Conservation (phyloP, 2,797 vertebrate genomes). For the Naso thynnoides region DNA sequence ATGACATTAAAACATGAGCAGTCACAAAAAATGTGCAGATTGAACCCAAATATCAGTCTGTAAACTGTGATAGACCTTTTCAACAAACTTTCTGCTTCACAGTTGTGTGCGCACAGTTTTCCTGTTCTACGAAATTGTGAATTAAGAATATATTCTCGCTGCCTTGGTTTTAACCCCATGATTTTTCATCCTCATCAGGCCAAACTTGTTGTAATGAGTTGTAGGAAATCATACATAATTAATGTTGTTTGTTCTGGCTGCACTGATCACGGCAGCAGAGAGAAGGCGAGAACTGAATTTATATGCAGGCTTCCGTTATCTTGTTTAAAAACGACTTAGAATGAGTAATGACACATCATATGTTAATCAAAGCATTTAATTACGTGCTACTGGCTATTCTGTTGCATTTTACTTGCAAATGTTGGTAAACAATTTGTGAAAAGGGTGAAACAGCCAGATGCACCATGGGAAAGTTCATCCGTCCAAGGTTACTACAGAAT, state of each 20-base stretch:
- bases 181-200: too few species aligned
- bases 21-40: neutral
- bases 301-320: neutral
- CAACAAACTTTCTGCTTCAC: too few species aligned
- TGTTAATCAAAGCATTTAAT: neutral
- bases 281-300: neutral
- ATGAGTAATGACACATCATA: neutral
- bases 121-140: neutral
- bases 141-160: too few species aligned
- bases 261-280: neutral
- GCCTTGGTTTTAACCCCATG: too few species aligned
- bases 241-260: neutral
- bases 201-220: too few species aligned
- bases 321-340: neutral
- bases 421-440: too few species aligned
- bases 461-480: constrained; percentile 41
- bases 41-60: neutral
- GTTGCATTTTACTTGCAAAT: neutral
- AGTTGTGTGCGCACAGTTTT: neutral
- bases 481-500: constrained; percentile 33
- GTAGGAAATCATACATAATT: too few species aligned
- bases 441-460: constrained; percentile 12
- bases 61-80: neutral
- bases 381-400: neutral
- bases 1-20: neutral